Evolutionary conservation across 1,140 invertebrate genomes (phyloP).

Genomic region (Dinoponera quadriceps): DNA sequence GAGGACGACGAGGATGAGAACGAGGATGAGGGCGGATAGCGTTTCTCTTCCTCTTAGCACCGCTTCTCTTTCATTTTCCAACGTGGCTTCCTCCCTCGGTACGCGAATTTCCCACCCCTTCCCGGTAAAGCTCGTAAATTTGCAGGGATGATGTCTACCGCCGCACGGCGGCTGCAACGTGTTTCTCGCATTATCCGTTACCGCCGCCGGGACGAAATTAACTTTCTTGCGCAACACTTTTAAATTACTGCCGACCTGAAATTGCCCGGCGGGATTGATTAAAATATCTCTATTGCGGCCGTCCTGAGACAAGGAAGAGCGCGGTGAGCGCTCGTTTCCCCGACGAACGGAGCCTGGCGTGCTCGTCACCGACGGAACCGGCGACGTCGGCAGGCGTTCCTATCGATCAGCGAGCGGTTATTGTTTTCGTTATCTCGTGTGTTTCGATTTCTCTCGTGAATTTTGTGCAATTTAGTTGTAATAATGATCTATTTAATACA

Average conservation of each 20-base stretch:
- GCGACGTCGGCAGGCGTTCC: too few species aligned
- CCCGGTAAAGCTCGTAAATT: constrained; percentile 53
- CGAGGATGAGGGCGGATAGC: not conserved
- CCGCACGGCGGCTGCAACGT: constrained; percentile 14
- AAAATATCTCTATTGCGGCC: constrained; percentile 31
- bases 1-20: constrained; percentile 5
- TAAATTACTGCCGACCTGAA: constrained; percentile 41
- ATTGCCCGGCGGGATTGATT: constrained; percentile 44
- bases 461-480: not conserved
- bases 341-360: not conserved
- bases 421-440: not conserved
- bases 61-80: constrained; percentile 9
- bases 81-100: constrained; percentile 1
- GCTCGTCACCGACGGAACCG: too few species aligned
- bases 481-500: not conserved
- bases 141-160: constrained; percentile 56
- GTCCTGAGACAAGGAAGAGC: not conserved
- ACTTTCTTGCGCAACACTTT: constrained; percentile 57
- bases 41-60: constrained; percentile 22
- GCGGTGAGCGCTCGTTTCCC: not conserved
- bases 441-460: not conserved
- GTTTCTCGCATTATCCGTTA: constrained; percentile 46
- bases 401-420: too few species aligned
- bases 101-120: constrained; percentile 19
- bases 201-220: constrained; percentile 42